A percentile compares a stretch with the other conserved stretches of the same genome.
Evolutionary conservation across 2,797 vertebrate genomes (phyloP).

Genomic region (Spatula clypeata): DNA sequence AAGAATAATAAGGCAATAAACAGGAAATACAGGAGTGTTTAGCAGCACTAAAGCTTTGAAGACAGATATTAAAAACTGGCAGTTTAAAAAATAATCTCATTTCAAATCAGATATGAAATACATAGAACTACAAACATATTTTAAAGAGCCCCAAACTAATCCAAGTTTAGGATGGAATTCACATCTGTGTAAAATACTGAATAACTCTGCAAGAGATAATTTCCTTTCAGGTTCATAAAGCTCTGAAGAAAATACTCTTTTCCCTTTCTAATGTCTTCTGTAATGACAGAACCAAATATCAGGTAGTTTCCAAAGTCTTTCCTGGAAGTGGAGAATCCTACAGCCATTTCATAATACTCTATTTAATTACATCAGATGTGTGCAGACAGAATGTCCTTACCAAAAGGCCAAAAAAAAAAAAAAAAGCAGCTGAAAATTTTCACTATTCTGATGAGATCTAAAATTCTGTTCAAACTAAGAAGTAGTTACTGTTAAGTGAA

Average conservation of each 20-base stretch:
- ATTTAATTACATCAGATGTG: neutral
- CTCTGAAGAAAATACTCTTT: constrained; percentile 12
- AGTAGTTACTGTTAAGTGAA: neutral
- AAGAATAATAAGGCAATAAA: constrained; percentile 51
- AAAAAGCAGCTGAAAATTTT: neutral
- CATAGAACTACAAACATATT: constrained; percentile 11
- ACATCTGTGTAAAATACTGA: constrained; percentile 16
- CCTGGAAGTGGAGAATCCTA: neutral
- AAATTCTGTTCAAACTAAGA: neutral
- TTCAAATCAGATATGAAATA: constrained; percentile 25
- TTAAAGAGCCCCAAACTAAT: constrained; percentile 22
- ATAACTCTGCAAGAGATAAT: neutral
- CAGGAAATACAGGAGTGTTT: neutral
- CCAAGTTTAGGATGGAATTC: constrained; percentile 26
- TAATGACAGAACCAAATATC: neutral
- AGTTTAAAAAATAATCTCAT: constrained; percentile 35
- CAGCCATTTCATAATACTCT: neutral
- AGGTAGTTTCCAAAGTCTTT: neutral
- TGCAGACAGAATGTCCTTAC: neutral
- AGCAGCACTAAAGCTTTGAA: constrained; percentile 28
- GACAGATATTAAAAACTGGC: constrained; percentile 8
- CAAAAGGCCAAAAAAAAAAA: neutral
- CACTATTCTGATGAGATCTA: neutral
- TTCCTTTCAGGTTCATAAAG: constrained; percentile 23
- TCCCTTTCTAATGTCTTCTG: neutral